Conservation (phyloP, 2,797 vertebrate genomes). For the Pseudocheirus occidentalis region DNA sequence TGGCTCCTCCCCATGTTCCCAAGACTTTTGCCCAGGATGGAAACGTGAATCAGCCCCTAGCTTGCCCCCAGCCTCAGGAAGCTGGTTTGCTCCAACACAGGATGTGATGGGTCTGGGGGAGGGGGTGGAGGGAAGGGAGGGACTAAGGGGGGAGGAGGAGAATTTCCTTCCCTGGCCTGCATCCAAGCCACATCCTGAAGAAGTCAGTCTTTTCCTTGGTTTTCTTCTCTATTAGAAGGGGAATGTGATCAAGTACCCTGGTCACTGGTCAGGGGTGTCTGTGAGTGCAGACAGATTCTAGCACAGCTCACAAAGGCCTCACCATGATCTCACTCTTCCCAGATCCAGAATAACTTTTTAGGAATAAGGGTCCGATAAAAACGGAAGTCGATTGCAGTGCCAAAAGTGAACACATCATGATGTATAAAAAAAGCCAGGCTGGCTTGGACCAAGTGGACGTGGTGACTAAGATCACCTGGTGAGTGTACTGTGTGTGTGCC, state of each 20-base stretch:
- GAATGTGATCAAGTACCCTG: not conserved
- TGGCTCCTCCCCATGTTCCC: not conserved
- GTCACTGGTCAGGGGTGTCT: not conserved
- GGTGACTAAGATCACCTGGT: not conserved
- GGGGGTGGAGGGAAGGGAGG: not conserved
- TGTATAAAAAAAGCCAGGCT: not conserved
- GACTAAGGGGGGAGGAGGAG: not conserved
- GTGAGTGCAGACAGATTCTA: not conserved
- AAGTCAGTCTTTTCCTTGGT: rapidly evolving
- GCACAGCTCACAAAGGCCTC: not conserved
- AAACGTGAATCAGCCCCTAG: too few relatives aligned
- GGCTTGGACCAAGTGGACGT: not conserved
- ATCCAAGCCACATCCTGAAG: not conserved
- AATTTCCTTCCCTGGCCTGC: not conserved
- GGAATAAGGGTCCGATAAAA: not conserved
- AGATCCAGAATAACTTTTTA: not conserved
- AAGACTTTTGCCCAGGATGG: not conserved
- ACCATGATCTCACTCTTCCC: too few relatives aligned
- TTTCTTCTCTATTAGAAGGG: not conserved
- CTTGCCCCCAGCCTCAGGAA: not conserved
- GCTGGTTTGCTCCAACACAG: not conserved
- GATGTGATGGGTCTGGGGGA: not conserved
- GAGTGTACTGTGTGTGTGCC: not conserved
- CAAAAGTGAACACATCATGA: not conserved
- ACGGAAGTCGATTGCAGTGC: not conserved